Base-by-base conservation (phyloP, 1,140 invertebrate genomes). In the Leptinotarsa defecta region DNA sequence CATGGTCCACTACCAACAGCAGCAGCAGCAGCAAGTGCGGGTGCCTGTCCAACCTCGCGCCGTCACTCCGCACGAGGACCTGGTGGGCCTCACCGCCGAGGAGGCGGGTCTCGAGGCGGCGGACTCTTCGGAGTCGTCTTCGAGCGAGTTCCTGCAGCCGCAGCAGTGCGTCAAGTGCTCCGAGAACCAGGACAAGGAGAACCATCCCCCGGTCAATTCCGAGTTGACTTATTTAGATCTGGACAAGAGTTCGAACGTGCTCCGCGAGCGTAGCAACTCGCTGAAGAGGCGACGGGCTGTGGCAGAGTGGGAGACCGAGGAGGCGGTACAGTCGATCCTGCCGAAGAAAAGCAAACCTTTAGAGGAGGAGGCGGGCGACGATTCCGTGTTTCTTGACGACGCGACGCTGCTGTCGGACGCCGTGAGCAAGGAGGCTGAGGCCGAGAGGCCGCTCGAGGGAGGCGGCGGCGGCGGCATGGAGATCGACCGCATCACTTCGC, bases 401-500 rank as follows among this genome's bases (percentile, higher is more conserved):
- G 83, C 85, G 6, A 81, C 85, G 19, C 76, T 84, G 57, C 77
- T 86, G 19, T 84, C 84, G 3, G 84, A 86, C 61, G 77, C 76
- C 8, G 84, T 85, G 19, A 80, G 77, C 71, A 82, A 82, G 78
- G 83, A 84, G 48, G 81, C 85, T 4, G 82, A 57, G 76, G 77
- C 34, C 67, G 24, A 68, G n/a, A 67, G 71, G 43, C 74, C 73
- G 57, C 57, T 70, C 62, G 68, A 69, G 48, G 61, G 74, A 52
- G 52, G 62, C 19, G 62, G 78, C 15, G 83, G 84, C 11, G 62
- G 78, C 15, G 83, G 84, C 11, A 89, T 89, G 88, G 88, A 89
- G 78, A 88, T 89, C 75, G 88, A 89, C 78, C 83, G 88, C 48
- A 88, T 89, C 57, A 88, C 88, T 24, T 88, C 87, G 43, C 81